These are phyloP conservation scores for Spinibarbus caldwelli DNA, from an alignment of 2,797 vertebrate genomes.

Conservation along the genomic window DNA sequence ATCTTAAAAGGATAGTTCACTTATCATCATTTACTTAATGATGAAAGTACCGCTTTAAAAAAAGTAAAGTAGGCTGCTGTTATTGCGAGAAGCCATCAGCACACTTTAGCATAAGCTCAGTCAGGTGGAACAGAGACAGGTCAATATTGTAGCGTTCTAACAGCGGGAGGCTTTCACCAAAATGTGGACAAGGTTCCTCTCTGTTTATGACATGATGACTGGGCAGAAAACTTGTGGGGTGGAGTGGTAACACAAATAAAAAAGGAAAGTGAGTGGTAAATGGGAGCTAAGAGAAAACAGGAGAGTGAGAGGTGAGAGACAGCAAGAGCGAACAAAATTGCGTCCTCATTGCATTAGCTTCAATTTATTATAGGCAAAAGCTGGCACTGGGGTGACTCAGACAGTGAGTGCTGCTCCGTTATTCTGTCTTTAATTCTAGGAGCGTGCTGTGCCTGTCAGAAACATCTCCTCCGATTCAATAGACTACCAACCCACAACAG, in stretches of 20 bases:
- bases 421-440: slow-evolving; percentile 42
- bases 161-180: background rate
- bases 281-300: background rate
- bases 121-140: background rate
- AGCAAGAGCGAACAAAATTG: slow-evolving; percentile 1
- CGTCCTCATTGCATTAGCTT: slow-evolving; percentile 41
- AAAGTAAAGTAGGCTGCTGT: background rate
- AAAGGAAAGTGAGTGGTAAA: background rate
- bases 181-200: background rate
- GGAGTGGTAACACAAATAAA: background rate
- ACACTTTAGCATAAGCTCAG: slow-evolving; percentile 9
- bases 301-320: slow-evolving; percentile 12
- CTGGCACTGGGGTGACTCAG: slow-evolving; percentile 11
- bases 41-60: background rate
- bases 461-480: slow-evolving; percentile 8
- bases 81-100: slow-evolving; percentile 1
- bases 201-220: slow-evolving; percentile 6
- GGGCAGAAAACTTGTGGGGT: background rate
- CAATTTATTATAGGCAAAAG: slow-evolving; percentile 41
- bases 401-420: slow-evolving; percentile 14
- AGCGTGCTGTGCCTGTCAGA: slow-evolving; percentile 7
- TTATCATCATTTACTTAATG: background rate
- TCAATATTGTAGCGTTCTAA: slow-evolving; percentile 19
- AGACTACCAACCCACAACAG: slow-evolving; percentile 8
- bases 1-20: background rate